Evolutionary conservation across 2,888 invertebrate species (phyloP), one percentile per base, ranked within the genome.

Genomic region (Meiosimyza decipiens): DNA sequence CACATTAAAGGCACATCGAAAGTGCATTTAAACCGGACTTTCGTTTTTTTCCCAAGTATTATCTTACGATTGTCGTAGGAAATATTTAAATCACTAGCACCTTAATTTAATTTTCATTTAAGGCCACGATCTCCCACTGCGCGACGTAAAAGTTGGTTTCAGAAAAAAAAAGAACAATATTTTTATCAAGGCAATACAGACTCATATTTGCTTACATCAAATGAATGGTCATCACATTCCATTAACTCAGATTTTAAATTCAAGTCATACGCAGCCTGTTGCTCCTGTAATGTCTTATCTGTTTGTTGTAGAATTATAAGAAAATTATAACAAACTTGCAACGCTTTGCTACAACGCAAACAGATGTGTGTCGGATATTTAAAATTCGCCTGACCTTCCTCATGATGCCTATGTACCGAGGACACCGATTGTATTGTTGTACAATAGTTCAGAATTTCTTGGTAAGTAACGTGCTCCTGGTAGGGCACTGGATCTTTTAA

Each of bases 241-340:
- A 40, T 40, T 6, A 40, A 40, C 9, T 40, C 40, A 40, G 40
- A 40, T 40, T 40, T 40, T 6, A 40, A 9, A 9, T 40, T 7
- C 9, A 9, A 40, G 9, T 40, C 40, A 40, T 40, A 9, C 40
- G 40, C 40, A 40, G 22, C 57, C 11, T 54, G 54, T 9, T 66
- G 52, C n/a, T 6, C 33, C 28, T 66, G 76, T 4, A 82, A 71
- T 28, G 78, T 77, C 4, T 72, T 72, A 73, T 81, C 77, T n/a
- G 82, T 82, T 7, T 80, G 79, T 7, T 79, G 16, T 2, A 82
- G 75, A 62, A 83, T 74, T 40, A 78, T 78, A 7, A 84, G 76
- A 64, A 83, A 84, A 66, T 83, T 83, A 79, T 81, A 82, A 3
- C 83, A 74, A 59, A 83, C 83, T 68, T 82, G 80, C 1, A 83